A percentile compares a stretch with the other conserved stretches of the same genome.
phyloP scores from a whole-genome alignment of 2,888 invertebrate genomes.

The Heliothis peltigera region DNA sequence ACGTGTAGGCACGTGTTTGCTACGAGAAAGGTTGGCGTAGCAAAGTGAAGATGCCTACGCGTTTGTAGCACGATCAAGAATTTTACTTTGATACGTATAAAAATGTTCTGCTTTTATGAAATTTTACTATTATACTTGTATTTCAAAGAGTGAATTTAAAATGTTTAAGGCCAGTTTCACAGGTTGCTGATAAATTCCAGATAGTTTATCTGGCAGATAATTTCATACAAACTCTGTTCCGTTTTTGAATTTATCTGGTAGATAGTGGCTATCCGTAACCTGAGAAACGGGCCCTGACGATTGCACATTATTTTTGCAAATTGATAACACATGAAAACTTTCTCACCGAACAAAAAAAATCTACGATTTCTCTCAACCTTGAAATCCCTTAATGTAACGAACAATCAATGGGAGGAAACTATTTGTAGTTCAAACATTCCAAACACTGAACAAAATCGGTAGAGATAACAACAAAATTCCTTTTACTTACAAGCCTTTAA shows the following conservation, averaged over 20 bases:
- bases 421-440: not conserved
- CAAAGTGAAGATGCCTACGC: not conserved
- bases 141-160: not conserved
- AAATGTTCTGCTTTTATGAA: not conserved
- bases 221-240: too few species aligned
- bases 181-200: too few species aligned
- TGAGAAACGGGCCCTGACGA: too few species aligned
- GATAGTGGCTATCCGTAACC: too few species aligned
- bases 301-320: too few species aligned
- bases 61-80: not conserved
- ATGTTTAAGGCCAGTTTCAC: too few species aligned
- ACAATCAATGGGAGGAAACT: not conserved
- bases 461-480: conserved; percentile 30
- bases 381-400: not conserved
- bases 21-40: not conserved
- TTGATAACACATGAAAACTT: too few species aligned
- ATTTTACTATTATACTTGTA: not conserved
- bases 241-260: too few species aligned
- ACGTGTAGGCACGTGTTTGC: not conserved
- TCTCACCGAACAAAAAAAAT: too few species aligned
- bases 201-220: too few species aligned
- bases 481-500: conserved; percentile 25
- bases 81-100: not conserved
- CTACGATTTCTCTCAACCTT: not conserved
- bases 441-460: conserved; percentile 11